Base-by-base conservation (phyloP, 2,888 invertebrate species). In the Byasa hedistus region DNA sequence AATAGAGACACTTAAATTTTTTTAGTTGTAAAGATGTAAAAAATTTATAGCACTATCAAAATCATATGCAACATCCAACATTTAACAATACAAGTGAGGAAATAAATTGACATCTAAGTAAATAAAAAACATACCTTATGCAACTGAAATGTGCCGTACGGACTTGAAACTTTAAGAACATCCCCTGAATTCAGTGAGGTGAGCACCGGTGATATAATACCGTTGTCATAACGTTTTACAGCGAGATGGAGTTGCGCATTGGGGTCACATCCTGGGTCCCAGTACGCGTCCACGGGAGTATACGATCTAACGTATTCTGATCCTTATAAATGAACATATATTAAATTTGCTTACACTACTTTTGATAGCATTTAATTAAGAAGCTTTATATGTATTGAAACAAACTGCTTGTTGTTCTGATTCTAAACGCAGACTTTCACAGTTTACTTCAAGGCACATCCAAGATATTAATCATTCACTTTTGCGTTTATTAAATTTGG, bases 191-290 rank as follows among this genome's bases (percentile, higher is more conserved):
- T 95, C 55, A 94, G 76, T 65, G 93, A 78, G 5, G 94, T 87
- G 73, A 96, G 91, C 63, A 92, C 87, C 55, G 95, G 95, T 59
- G 97, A 96, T 12, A 98, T 87, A 17, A 92, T 92, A 10, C 98
- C 98, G 54, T 93, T 89, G 12, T 93, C 83, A 85, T 98, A 98
- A 54, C 94, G 92, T 86, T 98, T 98, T 23, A 99, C 93, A 79
- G 98, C 94, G 59, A 98, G 92, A 77, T 94, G 93, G 64, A 96
- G 80, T n/a, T 95, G 81, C n/a, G 95, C 69, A 94, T 95, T 63
- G 95, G 73, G 69, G 3, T 75, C 73, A 8, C 12, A 54, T 10
- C 68, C 74, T 57, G 74, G 75, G n/a, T 76, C 77, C 89, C 89
- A 91, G 32, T 84, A 87, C 2, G 89, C 89, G 1, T 89, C 89